Evolutionary conservation across 2,888 invertebrate species (phyloP), one percentile per base, ranked within the genome.

Genomic region (Eustalomyia histrio): DNA sequence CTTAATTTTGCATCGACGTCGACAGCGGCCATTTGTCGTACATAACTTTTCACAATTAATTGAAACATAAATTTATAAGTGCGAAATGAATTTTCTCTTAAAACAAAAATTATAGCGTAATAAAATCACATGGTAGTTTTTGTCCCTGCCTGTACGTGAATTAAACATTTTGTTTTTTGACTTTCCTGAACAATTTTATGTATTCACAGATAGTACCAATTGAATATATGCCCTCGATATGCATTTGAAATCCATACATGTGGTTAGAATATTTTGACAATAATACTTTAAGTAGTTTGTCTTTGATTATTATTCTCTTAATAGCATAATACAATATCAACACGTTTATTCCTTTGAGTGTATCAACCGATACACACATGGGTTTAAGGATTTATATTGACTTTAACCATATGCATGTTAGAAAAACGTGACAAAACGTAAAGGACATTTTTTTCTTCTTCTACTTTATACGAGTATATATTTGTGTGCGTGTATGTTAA

Each of bases 341-440:
- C 29, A 57, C 24, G 16, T 39, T 58, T 64, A 5, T 71, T 57
- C 57, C 17, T 47, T 63, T 76, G 18, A 39, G 39, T 53, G 17
- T 58, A 43, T 58, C 47, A 47, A 64, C 61, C 3, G 17, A 39
- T 21, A 60, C 35, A 18, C 14, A 21, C 18, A 16, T 71, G 60
- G 50, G 17, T 18, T 60, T 21, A 69, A 69, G 33, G 35, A 39
- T 52, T 33, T 18, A 29, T 47, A 47, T 71, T 43, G 60, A 61
- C 78, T 60, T 67, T 53, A 72, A 65, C 71, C 43, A 72, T 50
- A 78, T 67, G 60, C 71, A 71, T 78, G 60, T 60, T 33, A 14
- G 69, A n/a, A 65, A 76, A 81, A 78, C 78, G 80, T 81, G 80
- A 81, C 80, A 81, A 81, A 78, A 60, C 61, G 64, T 65, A 60